Conservation (phyloP, 2,797 vertebrate species). For the Alectoris magna region DNA sequence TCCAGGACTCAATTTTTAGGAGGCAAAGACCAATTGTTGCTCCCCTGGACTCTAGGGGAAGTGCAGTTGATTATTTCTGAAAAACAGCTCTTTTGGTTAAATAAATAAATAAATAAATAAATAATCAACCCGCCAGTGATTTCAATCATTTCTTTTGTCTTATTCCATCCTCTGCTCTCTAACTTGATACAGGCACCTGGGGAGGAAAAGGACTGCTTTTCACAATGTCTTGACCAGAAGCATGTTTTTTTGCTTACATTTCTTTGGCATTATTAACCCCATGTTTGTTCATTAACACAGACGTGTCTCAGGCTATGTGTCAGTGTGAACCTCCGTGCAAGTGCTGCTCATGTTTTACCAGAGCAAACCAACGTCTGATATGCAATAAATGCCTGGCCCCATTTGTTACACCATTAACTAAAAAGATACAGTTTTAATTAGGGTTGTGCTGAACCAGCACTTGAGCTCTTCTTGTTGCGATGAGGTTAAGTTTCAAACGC, state of each 20-base stretch:
- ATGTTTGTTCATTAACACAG: not conserved
- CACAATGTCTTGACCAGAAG: not conserved
- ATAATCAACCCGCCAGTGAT: not conserved
- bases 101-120: not conserved
- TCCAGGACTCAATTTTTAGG: constrained; percentile 27
- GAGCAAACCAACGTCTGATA: not conserved
- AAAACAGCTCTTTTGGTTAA: not conserved
- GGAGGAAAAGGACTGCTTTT: not conserved
- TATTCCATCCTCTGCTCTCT: not conserved
- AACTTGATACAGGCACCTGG: not conserved
- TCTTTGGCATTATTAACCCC: not conserved
- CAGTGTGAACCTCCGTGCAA: not conserved
- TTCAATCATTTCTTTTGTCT: not conserved
- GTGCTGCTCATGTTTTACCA: not conserved
- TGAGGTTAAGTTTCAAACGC: constrained; percentile 19
- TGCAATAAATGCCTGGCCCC: not conserved
- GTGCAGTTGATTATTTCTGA: not conserved
- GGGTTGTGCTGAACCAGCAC: constrained; percentile 37
- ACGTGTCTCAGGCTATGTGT: not conserved
- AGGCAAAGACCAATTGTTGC: constrained; percentile 13
- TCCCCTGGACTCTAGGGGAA: not conserved
- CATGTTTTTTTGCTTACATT: not conserved
- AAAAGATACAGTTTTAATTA: constrained; percentile 44
- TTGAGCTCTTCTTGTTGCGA: not conserved
- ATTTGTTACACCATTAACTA: constrained; percentile 23